Evolutionary conservation across 2,888 invertebrate genomes (phyloP), one percentile per base, ranked within the genome.

Genomic region (Stenoptilia bipunctidactyla): DNA sequence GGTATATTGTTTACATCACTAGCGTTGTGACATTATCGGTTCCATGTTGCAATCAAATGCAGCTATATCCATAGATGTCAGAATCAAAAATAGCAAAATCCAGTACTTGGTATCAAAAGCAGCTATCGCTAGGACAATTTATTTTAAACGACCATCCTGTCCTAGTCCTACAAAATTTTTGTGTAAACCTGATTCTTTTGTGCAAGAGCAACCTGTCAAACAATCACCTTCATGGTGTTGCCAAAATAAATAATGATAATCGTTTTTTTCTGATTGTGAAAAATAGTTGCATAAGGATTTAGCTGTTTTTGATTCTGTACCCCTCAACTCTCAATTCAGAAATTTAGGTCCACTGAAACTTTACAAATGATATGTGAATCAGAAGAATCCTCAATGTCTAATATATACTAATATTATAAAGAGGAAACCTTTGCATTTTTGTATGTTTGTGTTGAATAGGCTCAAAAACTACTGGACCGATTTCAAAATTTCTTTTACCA

Each of bases 61-160:
- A 37, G 27, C 15, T 27, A 14, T 27, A 27, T 27, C 13, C 10
- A 37, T 27, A 13, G 13, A 25, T 13, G 12, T 27, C 37, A 37
- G 37, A 27, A 37, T 37, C 37, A 27, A 37, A 37, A 14, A 27
- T 13, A 37, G 37, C 37, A 13, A 37, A 27, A 37, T 37, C 37
- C 37, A 13, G 12, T 27, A 27, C 27, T 37, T 27, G 27, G 37
- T 37, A 37, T 37, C 37, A 37, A 37, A 37, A 10, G 13, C 38
- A 33, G 30, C 34, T 34, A 34, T 20, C 20, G 3, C 20, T 8
- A 36, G 13, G 12, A 13, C 15, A 14, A 13, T 13, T 12, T 10
- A 33, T 35, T 35, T 35, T 13, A 35, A 35, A 9, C 13, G 14
- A 13, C 12, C 8, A 13, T 20, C 20, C 30, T 12, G 4, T 8